These are phyloP conservation scores for Drosophila neoperkinsi DNA, from an alignment of 2,888 invertebrate species.

Conservation along the genomic window DNA sequence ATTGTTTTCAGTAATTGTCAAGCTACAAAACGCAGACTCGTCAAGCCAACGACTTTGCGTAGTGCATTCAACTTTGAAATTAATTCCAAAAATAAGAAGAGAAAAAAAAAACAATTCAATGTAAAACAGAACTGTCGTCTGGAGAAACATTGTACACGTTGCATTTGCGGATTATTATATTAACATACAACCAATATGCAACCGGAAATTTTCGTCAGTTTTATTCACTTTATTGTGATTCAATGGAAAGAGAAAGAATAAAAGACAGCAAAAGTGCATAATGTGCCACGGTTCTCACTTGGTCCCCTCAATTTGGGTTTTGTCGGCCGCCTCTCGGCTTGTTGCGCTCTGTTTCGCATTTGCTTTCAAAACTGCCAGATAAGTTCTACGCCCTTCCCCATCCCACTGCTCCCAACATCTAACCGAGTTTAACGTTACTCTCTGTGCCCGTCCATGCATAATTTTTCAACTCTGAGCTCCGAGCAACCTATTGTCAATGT, in stretches of 20 bases:
- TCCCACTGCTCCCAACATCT: not conserved
- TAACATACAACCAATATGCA: conserved; percentile 37
- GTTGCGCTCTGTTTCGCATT: conserved; percentile 69
- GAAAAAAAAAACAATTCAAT: conserved; percentile 8
- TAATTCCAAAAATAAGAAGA: conserved; percentile 36
- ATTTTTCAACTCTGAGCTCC: conserved; percentile 51
- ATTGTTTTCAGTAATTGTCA: conserved; percentile 24
- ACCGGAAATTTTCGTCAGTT: conserved; percentile 60
- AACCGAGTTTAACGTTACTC: conserved; percentile 7
- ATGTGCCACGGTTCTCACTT: conserved; percentile 26
- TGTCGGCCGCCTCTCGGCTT: conserved; percentile 27
- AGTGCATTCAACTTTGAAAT: conserved; percentile 71
- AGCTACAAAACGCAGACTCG: conserved; percentile 19
- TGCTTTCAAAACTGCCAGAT: conserved; percentile 20
- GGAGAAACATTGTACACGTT: conserved; percentile 19
- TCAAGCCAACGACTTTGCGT: conserved; percentile 35
- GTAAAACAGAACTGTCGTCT: conserved; percentile 7
- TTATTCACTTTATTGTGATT: conserved; percentile 42
- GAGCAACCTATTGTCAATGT: conserved; percentile 50
- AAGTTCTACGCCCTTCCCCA: not conserved
- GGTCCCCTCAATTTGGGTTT: conserved; percentile 26
- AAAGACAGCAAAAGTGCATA: conserved; percentile 66
- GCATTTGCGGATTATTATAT: conserved; percentile 30
- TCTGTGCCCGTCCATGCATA: conserved; percentile 73
- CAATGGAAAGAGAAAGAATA: conserved; percentile 34